Evolutionary conservation across 2,797 vertebrate species (phyloP).

Genomic region (Dendrocincla tyrannina): DNA sequence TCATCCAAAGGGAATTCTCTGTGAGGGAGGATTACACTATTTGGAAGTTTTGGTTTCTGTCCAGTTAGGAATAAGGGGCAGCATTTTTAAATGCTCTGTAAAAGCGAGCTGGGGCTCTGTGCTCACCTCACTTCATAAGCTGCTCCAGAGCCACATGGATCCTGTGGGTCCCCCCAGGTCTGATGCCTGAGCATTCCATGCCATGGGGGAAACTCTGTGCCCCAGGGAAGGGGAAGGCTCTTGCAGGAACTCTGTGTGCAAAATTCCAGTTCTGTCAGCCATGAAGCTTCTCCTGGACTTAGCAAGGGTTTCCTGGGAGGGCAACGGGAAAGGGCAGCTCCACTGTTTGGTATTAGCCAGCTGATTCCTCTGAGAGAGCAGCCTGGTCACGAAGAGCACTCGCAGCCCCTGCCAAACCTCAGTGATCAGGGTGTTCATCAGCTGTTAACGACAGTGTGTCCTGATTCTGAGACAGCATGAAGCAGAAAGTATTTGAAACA

Average conservation of each 20-base stretch:
- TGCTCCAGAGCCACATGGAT: background rate
- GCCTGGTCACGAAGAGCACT: background rate
- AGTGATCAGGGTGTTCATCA: accelerated
- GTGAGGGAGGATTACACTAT: accelerated
- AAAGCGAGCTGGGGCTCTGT: background rate
- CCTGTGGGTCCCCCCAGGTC: too few relatives aligned
- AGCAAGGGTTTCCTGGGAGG: background rate
- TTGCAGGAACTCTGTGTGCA: background rate
- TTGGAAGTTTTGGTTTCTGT: background rate
- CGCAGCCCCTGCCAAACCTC: background rate
- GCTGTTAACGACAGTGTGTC: background rate
- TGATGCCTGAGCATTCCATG: background rate
- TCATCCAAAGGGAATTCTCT: background rate
- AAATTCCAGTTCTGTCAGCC: background rate
- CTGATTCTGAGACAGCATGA: background rate
- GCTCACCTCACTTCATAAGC: background rate
- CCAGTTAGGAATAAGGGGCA: background rate
- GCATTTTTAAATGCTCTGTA: background rate
- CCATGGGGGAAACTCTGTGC: accelerated
- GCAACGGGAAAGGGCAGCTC: background rate
- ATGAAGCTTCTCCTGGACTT: background rate
- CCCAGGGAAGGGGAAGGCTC: background rate
- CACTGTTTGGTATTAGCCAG: background rate
- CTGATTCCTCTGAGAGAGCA: background rate
- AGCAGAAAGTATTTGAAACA: background rate